phyloP scores from a whole-genome alignment of 2,797 vertebrate species.

The Hypotaenidia okinawae region DNA sequence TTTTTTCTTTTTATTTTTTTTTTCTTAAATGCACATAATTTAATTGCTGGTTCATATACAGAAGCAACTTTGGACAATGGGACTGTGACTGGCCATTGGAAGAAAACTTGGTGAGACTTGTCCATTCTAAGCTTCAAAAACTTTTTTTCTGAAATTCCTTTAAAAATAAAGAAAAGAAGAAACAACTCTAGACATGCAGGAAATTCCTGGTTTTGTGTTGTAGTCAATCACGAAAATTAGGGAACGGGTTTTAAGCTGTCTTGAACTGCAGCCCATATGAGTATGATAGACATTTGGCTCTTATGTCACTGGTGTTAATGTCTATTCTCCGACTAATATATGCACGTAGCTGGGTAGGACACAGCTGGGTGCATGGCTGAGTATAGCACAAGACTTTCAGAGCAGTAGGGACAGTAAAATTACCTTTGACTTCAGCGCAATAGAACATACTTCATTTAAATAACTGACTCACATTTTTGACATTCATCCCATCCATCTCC shows the following conservation, averaged over 20 bases:
- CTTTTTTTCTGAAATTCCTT: neutral
- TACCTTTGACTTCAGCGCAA: constrained; percentile 9
- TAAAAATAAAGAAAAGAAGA: constrained; percentile 1
- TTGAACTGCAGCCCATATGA: neutral
- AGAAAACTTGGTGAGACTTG: neutral
- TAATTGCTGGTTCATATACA: neutral
- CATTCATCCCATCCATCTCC: neutral
- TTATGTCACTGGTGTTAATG: neutral
- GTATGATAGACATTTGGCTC: neutral
- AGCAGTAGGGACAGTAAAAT: neutral
- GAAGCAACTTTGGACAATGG: neutral
- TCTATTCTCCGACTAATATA: constrained; percentile 16
- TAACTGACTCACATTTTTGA: neutral
- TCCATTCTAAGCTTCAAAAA: neutral
- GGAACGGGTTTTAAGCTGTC: constrained; percentile 4
- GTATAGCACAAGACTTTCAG: constrained; percentile 18
- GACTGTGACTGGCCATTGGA: neutral
- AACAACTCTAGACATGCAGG: neutral
- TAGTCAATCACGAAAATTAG: neutral
- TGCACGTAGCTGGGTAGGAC: neutral
- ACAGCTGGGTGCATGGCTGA: neutral
- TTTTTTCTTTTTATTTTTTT: neutral
- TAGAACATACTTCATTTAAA: constrained; percentile 6
- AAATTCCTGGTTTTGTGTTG: constrained; percentile 18
- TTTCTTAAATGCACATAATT: neutral